Base-by-base conservation (phyloP, 2,797 vertebrate genomes). In the Thalassophryne amazonica region DNA sequence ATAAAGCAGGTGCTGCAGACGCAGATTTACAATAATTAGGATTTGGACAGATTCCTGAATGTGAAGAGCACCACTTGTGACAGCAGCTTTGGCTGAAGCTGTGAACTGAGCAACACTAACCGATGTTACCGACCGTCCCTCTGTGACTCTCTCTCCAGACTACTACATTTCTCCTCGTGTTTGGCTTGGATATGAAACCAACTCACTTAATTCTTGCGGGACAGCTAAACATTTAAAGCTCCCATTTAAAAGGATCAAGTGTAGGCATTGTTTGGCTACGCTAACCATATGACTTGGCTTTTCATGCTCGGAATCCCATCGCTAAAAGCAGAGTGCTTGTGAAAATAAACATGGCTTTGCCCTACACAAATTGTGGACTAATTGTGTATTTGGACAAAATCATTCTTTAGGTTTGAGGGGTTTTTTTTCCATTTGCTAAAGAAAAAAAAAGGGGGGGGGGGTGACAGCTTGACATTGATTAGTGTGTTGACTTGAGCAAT, bases 251-350 rank as follows among this genome's bases (percentile, higher is more conserved):
- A 76, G 77, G 81, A 87, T 90, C 87, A 86, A 88, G 83, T 72
- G 85, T 77, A 78, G 74, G 85, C 88, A 89, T 91, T 89, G 86
- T 91, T 91, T 90, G 62, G 85, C 90, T 90, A 90, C 89, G 87
- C 86, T 90, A 85, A 88, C 87, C 90, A 91, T 88, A 87, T 91
- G 90, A 88, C 87, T 88, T 76, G 77, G 78, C 54, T 85, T 88
- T 88, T 86, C 76, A 67, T 72, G 75, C 89, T 84, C 80, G 84
- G 73, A 88, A 81, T 89, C 85, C 78, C 52, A 31, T 50, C 74
- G 81, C 60, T 48, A 77, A 84, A 84, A 88, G 84, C 52, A 36
- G 31, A 72, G 80, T 51, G 63, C 78, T 73, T 56, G 47, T 68
- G 81, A 90, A 92, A 92, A 91, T 87, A 92, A 92, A 90, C 86